Base-by-base conservation (phyloP, 2,113 vertebrate genomes). In the Daphoenositta chrysoptera region DNA sequence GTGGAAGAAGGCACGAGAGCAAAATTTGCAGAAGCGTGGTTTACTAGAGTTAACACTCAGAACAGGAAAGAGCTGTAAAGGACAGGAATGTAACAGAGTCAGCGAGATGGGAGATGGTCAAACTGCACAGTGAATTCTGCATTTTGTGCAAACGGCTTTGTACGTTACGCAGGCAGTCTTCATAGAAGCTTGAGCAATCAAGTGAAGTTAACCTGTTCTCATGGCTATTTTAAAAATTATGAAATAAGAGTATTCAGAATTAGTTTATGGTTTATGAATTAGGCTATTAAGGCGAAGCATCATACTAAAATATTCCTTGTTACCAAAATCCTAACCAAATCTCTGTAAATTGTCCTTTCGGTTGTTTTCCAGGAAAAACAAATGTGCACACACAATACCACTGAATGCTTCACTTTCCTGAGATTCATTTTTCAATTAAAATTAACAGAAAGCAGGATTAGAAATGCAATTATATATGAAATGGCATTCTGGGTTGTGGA, bases 1-100 rank as follows among this genome's bases (percentile, higher is more conserved):
- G 95, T 97, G 98, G 96, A 97, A 97, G 98, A 96, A 97, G 92
- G 84, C 75, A 71, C 1, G 27, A 90, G 42, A 89, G 83, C 58
- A 88, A 80, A 61, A n/a, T 66, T 53, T 87, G 91, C 93, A 94
- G 89, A 95, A 96, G 97, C 96, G 22, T 70, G 91, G 66, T 96
- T 94, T 73, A 76, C 93, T 93, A 65, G 73, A 92, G 93, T 64
- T 93, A 94, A 87, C 82, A 28, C 24, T 88, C 31, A 88, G 84
- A 91, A 94, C 33, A 96, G 85, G 70, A 68, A 47, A 92, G 57
- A 90, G 80, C 64, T 77, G 70, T 37, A 83, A 82, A 96, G 89
- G 92, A 96, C 61, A 94, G 89, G 30, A 87, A 91, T 56, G 80
- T 60, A 66, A 94, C 18, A 89, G 68, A 64, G 83, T 87, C 85